These are phyloP conservation scores for Andrena bicolor DNA, from an alignment of 2,888 invertebrate species.

Conservation along the genomic window DNA sequence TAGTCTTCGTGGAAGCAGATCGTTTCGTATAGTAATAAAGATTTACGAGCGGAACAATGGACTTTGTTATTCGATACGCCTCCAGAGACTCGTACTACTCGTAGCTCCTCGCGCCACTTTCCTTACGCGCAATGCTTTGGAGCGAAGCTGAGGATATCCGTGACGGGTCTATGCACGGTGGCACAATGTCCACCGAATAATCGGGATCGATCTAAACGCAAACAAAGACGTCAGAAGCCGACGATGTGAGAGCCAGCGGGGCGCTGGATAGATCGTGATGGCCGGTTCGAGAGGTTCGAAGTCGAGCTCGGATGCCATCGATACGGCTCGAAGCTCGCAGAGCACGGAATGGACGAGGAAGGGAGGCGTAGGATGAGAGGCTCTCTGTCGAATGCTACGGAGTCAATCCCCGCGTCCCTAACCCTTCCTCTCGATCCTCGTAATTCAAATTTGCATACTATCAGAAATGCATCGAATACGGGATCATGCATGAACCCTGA, in stretches of 20 bases:
- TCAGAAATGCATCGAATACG: constrained; percentile 74
- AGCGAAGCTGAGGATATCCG: background rate
- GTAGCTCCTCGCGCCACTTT: background rate
- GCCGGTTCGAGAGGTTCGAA: constrained; percentile 16
- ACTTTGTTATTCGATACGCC: background rate
- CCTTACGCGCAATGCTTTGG: background rate
- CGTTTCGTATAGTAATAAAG: no score
- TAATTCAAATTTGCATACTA: constrained; percentile 74
- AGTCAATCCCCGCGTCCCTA: constrained; percentile 48
- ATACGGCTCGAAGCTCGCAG: constrained; percentile 10
- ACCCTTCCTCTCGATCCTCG: constrained; percentile 46
- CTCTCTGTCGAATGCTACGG: constrained; percentile 31
- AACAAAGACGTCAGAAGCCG: constrained; percentile 53
- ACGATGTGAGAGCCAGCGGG: background rate
- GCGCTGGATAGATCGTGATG: constrained; percentile 29
- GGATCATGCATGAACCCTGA: constrained; percentile 59
- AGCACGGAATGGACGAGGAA: background rate
- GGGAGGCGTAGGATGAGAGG: background rate
- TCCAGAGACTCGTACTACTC: background rate
- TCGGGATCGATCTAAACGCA: constrained; percentile 44
- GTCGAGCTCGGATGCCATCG: constrained; percentile 17
- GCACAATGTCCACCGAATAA: constrained; percentile 46
- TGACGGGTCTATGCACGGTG: background rate
- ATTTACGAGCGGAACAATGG: background rate
- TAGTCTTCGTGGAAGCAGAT: no score